Conservation (phyloP, 2,113 vertebrate species). For the Gnathonemus echidnorhynchus region DNA sequence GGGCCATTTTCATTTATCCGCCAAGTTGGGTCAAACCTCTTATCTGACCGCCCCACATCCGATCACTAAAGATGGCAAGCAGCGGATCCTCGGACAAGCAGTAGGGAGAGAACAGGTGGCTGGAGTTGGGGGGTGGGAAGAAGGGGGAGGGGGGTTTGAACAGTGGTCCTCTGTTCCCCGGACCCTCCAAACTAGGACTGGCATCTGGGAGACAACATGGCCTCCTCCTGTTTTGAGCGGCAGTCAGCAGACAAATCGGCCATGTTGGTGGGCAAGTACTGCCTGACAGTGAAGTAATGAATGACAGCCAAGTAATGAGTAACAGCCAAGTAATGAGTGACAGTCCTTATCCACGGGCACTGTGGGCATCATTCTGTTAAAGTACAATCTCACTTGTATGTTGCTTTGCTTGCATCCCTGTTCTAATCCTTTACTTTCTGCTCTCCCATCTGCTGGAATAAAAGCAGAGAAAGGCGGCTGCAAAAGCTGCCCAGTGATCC, state of each 20-base stretch:
- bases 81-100: conserved; percentile 1
- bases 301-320: not conserved
- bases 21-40: not conserved
- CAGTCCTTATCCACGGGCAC: not conserved
- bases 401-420: not conserved
- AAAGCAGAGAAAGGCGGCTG: conserved; percentile 28
- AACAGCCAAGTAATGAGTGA: too few relatives aligned
- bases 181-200: conserved; percentile 2
- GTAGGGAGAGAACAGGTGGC: conserved; percentile 26
- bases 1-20: not conserved
- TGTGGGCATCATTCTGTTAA: not conserved
- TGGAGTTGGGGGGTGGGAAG: not conserved
- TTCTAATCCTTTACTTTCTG: not conserved
- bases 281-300: not conserved
- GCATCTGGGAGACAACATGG: conserved; percentile 8
- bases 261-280: not conserved
- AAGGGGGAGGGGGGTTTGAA: conserved; percentile 1
- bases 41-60: not conserved
- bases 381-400: not conserved
- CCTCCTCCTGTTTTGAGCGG: not conserved
- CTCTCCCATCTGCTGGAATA: not conserved
- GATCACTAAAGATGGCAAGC: not conserved
- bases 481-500: conserved; percentile 48
- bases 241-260: not conserved
- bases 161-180: conserved; percentile 14